These are phyloP conservation scores for Erythrolamprus reginae DNA, from an alignment of 2,113 vertebrate genomes.

Conservation along the genomic window DNA sequence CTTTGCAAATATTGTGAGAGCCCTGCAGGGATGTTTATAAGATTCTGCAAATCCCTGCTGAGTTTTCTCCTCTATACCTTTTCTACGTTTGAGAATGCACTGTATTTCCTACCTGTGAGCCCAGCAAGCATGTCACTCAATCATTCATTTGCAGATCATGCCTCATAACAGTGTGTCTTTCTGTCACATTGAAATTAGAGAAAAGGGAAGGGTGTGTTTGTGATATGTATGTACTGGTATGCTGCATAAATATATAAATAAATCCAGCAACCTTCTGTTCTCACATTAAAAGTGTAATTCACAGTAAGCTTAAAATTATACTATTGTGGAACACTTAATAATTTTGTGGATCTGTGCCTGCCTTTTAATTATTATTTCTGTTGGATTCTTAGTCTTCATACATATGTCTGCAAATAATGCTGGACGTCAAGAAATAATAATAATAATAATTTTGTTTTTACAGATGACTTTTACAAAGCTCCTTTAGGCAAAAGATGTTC, in stretches of 20 bases:
- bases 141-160: not conserved
- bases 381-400: not conserved
- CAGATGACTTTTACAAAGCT: not conserved
- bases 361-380: not conserved
- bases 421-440: conserved; percentile 14
- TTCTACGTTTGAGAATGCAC: not conserved
- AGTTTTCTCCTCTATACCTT: conserved; percentile 1
- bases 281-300: not conserved
- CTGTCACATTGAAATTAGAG: not conserved
- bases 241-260: not conserved
- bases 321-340: not conserved
- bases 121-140: not conserved
- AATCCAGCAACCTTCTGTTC: not conserved
- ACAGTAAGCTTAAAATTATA: not conserved
- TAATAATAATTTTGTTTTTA: conserved; percentile 18
- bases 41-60: conserved; percentile 16
- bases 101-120: not conserved
- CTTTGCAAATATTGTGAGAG: conserved; percentile 11
- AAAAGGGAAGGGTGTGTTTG: not conserved
- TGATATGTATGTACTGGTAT: not conserved
- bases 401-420: not conserved
- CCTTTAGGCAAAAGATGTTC: not conserved
- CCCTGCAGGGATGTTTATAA: conserved; percentile 2
- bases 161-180: rapidly evolving
- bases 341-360: not conserved